Evolutionary conservation across 2,797 vertebrate species (phyloP), one percentile per base, ranked within the genome.

Genomic region (Gymnoscopelus microlampas): DNA sequence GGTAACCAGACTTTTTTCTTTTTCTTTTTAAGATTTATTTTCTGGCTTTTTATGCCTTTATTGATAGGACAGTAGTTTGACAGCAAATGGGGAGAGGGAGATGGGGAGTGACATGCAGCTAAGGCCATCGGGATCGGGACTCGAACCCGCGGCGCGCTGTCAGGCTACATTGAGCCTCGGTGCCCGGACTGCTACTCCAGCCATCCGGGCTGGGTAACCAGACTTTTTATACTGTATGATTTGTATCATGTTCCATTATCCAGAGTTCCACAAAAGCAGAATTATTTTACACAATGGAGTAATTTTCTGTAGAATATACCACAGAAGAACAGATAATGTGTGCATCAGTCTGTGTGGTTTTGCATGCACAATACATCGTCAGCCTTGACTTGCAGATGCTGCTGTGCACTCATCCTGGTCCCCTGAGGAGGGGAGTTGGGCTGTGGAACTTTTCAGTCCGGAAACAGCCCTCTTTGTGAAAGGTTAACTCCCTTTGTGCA

Each of bases 401-500:
- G 35, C 35, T 39, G 35, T 44, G 73, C 39, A 71, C 63, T 71
- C 68, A 32, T 32, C 68, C 71, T 60, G 35, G 54, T 70, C 48
- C 51, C 39, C 23, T 4, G 50, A 68, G 44, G 55, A 70, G 49
- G 13, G 39, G 60, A 13, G 54, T 19, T 68, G 60, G 50, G 7
- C 59, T 63, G 58, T 66, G 24, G 47, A 79, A 47, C 26, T 63
- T 77, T 65, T 77, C 70, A 74, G n/a, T 63, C 69, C 55, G 13
- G 77, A 77, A 78, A 81, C 65, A 64, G 11, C 26, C 6, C 10
- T 63, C 19, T 63, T 63, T 68, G 55, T 65, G 15, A 67, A 65
- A 70, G 75, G 57, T 75, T 66, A 83, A 83, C 65, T 83, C 85
- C 55, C 80, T 26, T 76, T 74, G 74, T 53, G 14, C 35, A 69